Evolutionary conservation across 2,888 invertebrate species (phyloP).

Genomic region (Tetranychus truncatus): DNA sequence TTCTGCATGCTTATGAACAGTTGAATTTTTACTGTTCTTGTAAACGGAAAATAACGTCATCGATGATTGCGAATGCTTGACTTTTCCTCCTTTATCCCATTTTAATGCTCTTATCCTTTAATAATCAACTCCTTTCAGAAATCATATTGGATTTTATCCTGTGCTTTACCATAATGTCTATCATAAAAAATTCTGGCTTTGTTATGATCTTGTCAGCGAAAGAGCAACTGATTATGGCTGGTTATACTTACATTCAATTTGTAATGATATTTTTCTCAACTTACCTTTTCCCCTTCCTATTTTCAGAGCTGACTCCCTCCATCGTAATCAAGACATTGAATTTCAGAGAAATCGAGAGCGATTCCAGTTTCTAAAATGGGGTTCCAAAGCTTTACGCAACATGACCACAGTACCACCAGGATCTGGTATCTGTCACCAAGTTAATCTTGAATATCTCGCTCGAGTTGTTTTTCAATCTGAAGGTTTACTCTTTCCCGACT

Average conservation of each 20-base stretch:
- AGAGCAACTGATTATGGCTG: neutral
- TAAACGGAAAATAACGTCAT: no score
- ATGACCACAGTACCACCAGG: constrained; percentile 96
- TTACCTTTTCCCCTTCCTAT: neutral
- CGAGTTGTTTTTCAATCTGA: constrained; percentile 57
- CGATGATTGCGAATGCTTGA: no score
- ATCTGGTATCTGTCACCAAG: constrained; percentile 94
- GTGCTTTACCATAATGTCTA: no score
- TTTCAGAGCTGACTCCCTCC: constrained; percentile 58
- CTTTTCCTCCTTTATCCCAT: no score
- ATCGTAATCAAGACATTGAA: constrained; percentile 81
- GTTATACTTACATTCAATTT: neutral
- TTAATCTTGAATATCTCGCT: constrained; percentile 83
- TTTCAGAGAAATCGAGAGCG: constrained; percentile 87
- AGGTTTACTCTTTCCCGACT: constrained; percentile 58
- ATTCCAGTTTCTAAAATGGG: constrained; percentile 95
- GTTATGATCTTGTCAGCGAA: no score
- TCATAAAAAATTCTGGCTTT: no score
- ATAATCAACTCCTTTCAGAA: neutral
- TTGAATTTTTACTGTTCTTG: no score
- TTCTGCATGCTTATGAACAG: no score
- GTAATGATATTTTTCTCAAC: neutral
- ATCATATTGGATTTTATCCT: no score
- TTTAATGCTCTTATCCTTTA: neutral
- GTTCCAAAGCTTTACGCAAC: constrained; percentile 79